Base-by-base conservation (phyloP, 2,888 invertebrate genomes). In the Sipha maydis region DNA sequence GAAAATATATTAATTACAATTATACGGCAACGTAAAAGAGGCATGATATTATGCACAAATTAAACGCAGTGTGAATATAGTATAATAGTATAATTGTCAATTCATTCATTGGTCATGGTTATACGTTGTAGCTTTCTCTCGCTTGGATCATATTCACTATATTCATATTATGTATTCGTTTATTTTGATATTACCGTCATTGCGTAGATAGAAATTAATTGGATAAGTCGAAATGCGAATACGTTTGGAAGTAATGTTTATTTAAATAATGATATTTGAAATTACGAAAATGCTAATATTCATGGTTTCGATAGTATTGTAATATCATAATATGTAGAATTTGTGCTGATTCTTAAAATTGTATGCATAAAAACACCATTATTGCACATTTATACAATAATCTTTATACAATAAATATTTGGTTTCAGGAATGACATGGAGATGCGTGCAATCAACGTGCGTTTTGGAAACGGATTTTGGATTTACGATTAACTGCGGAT, bases 401-500 rank as follows among this genome's bases (percentile, higher is more conserved):
- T n/a, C 7, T 9, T 41, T 41, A 41, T 48, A 48, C 14, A 14
- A 14, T 48, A 8, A 48, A 11, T 89, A 83, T 73, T 89, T 89
- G 89, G 90, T 90, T 90, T 84, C 90, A 91, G 90, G 90, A 90
- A 90, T 90, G 90, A 90, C 93, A 91, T 93, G 93, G 93, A 93
- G 93, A 91, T 92, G 94, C 92, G 95, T 94, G 91, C 94, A 94
- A 92, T 94, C 95, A 92, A 95, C 96, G 92, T 97, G 97, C 93
- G 97, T 97, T 90, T 93, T 96, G 92, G 96, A 96, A 92, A 96
- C 97, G 91, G 97, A 97, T 93, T 97, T 96, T 92, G 97, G 97
- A 91, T 96, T 97, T 94, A 95, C 95, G 92, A 94, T 97, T 92
- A 97, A 97, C 94, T 97, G 97, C 93, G 96, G 96, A 92, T 97